A percentile compares a stretch with the other conserved stretches of the same genome.
Conservation (phyloP, 2,888 invertebrate genomes). For the Aromia moschata region DNA sequence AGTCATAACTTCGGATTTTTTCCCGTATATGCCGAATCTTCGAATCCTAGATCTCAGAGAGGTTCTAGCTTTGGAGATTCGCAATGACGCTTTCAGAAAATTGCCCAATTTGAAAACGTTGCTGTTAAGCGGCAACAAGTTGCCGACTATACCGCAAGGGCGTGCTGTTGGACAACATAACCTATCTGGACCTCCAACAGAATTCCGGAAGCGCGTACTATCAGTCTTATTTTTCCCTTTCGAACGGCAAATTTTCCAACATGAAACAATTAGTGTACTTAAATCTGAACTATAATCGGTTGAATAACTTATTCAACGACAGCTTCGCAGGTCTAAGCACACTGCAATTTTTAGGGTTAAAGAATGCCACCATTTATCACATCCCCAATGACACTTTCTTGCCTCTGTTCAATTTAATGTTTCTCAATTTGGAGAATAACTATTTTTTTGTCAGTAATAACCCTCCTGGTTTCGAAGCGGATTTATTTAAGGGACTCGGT, state of each 20-base stretch:
- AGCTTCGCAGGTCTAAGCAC: conserved; percentile 66
- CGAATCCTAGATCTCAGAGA: conserved; percentile 67
- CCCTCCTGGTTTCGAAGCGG: conserved; percentile 44
- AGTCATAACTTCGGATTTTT: conserved; percentile 63
- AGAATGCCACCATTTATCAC: conserved; percentile 66
- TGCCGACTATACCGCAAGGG: conserved; percentile 66
- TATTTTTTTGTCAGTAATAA: conserved; percentile 57
- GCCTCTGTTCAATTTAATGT: conserved; percentile 61
- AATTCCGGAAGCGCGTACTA: conserved; percentile 61
- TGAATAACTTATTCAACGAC: conserved; percentile 65
- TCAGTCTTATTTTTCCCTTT: conserved; percentile 66
- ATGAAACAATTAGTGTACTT: conserved; percentile 64
- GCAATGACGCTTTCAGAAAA: conserved; percentile 63
- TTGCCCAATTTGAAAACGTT: conserved; percentile 67
- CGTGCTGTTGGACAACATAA: conserved; percentile 62
- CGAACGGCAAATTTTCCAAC: conserved; percentile 64
- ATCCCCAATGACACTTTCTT: conserved; percentile 65
- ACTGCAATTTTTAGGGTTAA: conserved; percentile 65
- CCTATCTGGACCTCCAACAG: conserved; percentile 65
- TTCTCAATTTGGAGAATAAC: conserved; percentile 68
- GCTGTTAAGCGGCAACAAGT: conserved; percentile 66
- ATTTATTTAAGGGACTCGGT: conserved; percentile 65
- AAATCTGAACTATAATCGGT: conserved; percentile 67
- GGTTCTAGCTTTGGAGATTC: conserved; percentile 64
- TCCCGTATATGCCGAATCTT: conserved; percentile 68